Evolutionary conservation across 2,888 invertebrate species (phyloP).

Genomic region (Patella depressa): DNA sequence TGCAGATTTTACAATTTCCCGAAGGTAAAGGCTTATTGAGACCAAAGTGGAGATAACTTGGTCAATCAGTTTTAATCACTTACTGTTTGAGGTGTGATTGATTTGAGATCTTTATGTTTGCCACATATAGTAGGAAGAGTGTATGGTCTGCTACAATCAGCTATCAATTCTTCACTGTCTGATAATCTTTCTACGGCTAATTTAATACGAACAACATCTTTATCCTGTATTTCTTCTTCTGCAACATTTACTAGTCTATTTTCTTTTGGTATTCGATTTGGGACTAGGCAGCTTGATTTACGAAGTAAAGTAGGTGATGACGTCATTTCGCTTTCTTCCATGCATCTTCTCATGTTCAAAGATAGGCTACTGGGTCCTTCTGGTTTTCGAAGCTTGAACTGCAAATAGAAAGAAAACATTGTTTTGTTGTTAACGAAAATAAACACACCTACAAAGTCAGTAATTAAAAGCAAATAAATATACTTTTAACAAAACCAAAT

Average conservation of each 20-base stretch:
- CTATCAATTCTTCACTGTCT: not conserved
- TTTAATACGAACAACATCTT: not conserved
- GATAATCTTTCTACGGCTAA: slow-evolving; percentile 8
- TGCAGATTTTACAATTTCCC: too few species aligned
- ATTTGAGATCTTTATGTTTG: slow-evolving; percentile 21
- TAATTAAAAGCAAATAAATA: too few species aligned
- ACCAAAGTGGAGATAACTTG: too few species aligned
- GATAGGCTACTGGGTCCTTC: too few species aligned
- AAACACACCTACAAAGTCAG: too few species aligned
- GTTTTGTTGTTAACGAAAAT: too few species aligned
- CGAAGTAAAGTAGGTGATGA: not conserved
- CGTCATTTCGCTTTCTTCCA: not conserved
- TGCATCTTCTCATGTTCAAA: not conserved
- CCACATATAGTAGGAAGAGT: slow-evolving; percentile 17
- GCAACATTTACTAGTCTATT: too few species aligned
- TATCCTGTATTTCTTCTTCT: too few species aligned
- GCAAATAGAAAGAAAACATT: not conserved
- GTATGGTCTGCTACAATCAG: slow-evolving; percentile 7
- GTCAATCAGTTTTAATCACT: not conserved
- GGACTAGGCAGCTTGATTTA: not conserved
- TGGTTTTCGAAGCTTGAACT: not conserved
- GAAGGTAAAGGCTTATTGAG: too few species aligned
- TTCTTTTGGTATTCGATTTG: too few species aligned
- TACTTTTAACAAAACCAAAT: too few species aligned
- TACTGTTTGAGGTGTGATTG: not conserved